phyloP scores from a whole-genome alignment of 1,140 invertebrate genomes.

The Polypedilum vanderplanki region DNA sequence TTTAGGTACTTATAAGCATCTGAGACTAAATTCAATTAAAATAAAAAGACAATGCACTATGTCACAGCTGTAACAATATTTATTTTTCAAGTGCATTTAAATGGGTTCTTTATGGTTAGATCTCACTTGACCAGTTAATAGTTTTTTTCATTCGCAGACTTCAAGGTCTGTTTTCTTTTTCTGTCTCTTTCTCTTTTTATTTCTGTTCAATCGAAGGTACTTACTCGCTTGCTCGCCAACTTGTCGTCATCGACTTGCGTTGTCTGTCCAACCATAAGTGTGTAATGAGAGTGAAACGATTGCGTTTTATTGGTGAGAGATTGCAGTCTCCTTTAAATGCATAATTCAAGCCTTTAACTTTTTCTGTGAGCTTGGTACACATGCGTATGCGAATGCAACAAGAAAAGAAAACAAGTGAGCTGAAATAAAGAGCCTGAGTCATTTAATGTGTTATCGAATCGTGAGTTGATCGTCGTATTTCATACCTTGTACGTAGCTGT shows the following conservation, averaged over 20 bases:
- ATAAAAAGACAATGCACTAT: too few species aligned
- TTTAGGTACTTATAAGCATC: too few species aligned
- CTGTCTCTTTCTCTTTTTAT: background rate
- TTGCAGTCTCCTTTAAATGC: slow-evolving; percentile 8
- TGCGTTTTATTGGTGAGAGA: slow-evolving; percentile 17
- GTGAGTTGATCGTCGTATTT: background rate
- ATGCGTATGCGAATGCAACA: slow-evolving; percentile 10
- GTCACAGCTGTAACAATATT: too few species aligned
- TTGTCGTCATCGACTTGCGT: background rate
- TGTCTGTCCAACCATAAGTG: background rate
- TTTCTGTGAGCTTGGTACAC: slow-evolving; percentile 11
- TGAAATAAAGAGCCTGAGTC: background rate
- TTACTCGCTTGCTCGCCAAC: background rate
- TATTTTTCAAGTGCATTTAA: too few species aligned
- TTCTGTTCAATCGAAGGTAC: background rate
- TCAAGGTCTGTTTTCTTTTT: background rate
- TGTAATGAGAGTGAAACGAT: slow-evolving; percentile 5
- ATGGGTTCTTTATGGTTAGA: too few species aligned
- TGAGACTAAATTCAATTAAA: too few species aligned
- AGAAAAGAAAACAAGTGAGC: background rate
- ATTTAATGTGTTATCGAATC: background rate
- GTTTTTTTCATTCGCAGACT: background rate
- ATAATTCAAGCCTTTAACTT: slow-evolving; percentile 14
- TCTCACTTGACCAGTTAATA: too few species aligned
- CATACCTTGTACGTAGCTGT: too few species aligned